phyloP scores from a whole-genome alignment of 2,797 vertebrate genomes.

The Pseudotriccus pelzelni region DNA sequence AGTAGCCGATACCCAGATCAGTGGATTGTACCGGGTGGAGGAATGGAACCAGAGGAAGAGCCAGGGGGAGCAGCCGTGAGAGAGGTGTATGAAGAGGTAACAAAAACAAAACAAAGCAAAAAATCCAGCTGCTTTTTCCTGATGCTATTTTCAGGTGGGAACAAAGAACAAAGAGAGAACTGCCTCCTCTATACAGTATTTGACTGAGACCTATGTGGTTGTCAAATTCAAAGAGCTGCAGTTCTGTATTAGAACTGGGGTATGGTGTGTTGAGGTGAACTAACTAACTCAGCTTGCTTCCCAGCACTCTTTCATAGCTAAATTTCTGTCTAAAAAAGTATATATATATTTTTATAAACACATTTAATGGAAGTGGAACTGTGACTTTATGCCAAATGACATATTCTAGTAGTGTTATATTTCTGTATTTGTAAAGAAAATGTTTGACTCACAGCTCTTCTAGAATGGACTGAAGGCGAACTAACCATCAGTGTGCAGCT shows the following conservation, averaged over 20 bases:
- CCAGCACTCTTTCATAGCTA: not conserved
- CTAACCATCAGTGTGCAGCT: not conserved
- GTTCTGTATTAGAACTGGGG: not conserved
- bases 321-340: not conserved
- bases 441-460: not conserved
- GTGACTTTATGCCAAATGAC: not conserved
- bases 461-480: not conserved
- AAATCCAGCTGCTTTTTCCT: not conserved
- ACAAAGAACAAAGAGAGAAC: not conserved
- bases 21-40: constrained; percentile 98
- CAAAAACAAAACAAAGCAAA: not conserved
- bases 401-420: not conserved
- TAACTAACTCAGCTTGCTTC: not conserved
- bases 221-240: not conserved
- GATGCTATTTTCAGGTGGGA: not conserved
- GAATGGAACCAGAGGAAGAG: constrained; percentile 98
- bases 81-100: constrained; percentile 98
- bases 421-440: not conserved
- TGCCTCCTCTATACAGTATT: not conserved
- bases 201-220: not conserved
- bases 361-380: not conserved
- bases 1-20: constrained; percentile 98
- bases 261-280: not conserved
- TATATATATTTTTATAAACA: not conserved
- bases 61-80: constrained; percentile 92